Percentiles rank a stretch among this genome's conserved stretches.
Evolutionary conservation across 30 jellyfish, hydroid and myxozoan species (phyloP).

Genomic region (Morbakka virulenta): DNA sequence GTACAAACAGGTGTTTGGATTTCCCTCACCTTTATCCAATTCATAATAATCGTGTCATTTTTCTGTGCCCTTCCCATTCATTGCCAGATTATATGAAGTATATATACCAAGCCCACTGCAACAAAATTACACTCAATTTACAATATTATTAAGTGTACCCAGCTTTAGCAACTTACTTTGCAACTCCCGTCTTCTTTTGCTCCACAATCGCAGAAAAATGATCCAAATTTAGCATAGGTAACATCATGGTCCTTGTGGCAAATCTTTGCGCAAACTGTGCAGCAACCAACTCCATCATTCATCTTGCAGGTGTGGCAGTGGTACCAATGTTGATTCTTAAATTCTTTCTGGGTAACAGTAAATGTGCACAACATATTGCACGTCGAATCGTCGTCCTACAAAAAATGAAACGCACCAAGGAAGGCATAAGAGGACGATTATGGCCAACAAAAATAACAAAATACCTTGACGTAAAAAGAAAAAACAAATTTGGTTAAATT

Average conservation of each 20-base stretch:
- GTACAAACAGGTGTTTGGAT: too few relatives aligned
- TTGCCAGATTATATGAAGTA: too few relatives aligned
- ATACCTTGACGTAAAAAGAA: too few relatives aligned
- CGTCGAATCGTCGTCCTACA: slow-evolving; percentile 73
- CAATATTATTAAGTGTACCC: too few relatives aligned
- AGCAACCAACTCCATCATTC: slow-evolving; percentile 96
- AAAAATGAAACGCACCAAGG: background rate
- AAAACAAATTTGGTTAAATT: background rate
- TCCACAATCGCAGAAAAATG: slow-evolving; percentile 95
- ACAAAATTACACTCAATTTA: too few relatives aligned
- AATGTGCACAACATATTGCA: slow-evolving; percentile 77
- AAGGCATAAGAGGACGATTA: too few relatives aligned
- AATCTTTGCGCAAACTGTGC: slow-evolving; percentile 93
- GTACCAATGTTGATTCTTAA: slow-evolving; percentile 93
- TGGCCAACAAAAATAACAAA: too few relatives aligned
- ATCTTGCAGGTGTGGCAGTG: slow-evolving; percentile 98
- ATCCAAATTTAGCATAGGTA: slow-evolving; percentile 91
- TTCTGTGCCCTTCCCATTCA: too few relatives aligned
- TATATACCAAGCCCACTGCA: too few relatives aligned
- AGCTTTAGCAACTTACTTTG: too few relatives aligned
- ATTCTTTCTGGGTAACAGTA: slow-evolving; percentile 86
- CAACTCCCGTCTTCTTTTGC: slow-evolving; percentile 97
- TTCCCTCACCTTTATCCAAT: too few relatives aligned
- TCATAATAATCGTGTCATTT: too few relatives aligned
- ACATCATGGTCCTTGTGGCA: slow-evolving; percentile 96